Evolutionary conservation across 1,140 invertebrate species (phyloP), one percentile per base, ranked within the genome.

Genomic region (Tetramorium alpestre): DNA sequence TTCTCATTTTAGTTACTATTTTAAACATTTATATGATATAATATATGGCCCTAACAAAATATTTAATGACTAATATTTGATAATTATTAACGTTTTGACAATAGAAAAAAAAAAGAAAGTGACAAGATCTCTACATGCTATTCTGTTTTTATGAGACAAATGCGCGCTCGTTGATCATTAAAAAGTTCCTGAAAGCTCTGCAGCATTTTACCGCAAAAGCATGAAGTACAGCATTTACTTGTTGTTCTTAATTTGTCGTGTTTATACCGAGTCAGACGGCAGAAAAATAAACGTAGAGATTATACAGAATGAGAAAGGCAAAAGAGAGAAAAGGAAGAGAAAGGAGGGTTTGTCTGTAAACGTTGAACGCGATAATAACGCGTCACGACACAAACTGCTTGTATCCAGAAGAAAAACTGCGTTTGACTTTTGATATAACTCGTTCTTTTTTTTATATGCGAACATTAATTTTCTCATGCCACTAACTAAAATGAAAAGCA

Each of bases 401-500:
- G 18, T 41, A 51, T 41, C n/a, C 16, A 22, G n/a, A 69, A 22
- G 22, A 54, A 69, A 69, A 69, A 33, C 47, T 64, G 76, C 44
- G 6, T 67, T 54, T 54, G 33, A 41, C 77, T 80, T 54, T 69
- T 67, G n/a, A 80, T 13, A 33, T 54, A 54, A 44, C 8, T 65
- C 3, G 47, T 38, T 25, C 5, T 51, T 10, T 67, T 65, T 65
- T 80, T 54, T 80, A 41, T 65, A 38, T 22, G 8, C 7, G 28
- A 80, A 51, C 44, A 67, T 80, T 80, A 67, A 80, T 67, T 65
- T 67, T 51, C 76, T 80, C 18, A 54, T 60, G 25, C 25, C 10
- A 22, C 25, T 8, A n/a, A 18, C 44, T 65, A 51, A 25, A 80
- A 0, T 13, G 28, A 18, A 77, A 64, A 77, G 16, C 11, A 41